Evolutionary conservation across 2,113 vertebrate genomes (phyloP).

Genomic region (Campylomormyrus numenius): DNA sequence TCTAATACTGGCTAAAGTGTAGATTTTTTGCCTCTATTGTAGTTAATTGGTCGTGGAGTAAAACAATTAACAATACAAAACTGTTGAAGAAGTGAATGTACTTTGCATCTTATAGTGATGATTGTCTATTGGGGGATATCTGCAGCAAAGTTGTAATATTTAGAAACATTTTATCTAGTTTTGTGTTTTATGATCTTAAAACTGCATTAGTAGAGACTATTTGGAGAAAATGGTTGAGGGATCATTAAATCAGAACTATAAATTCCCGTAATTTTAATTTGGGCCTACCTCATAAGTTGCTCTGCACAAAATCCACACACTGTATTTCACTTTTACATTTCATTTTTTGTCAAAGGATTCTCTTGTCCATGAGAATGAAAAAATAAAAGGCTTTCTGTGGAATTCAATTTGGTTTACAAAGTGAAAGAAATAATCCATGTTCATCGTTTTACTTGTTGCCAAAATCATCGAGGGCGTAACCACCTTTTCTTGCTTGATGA

Average conservation of each 20-base stretch:
- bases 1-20: background rate
- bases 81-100: too few species aligned
- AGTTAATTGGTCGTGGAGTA: too few species aligned
- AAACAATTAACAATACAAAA: too few species aligned
- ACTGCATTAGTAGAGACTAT: background rate
- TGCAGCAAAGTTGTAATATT: too few species aligned
- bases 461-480: background rate
- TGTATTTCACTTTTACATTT: too few species aligned
- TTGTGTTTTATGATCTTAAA: background rate
- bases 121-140: too few species aligned
- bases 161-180: background rate
- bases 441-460: background rate
- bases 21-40: too few species aligned
- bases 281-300: background rate
- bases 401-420: background rate
- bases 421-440: background rate
- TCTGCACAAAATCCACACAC: background rate
- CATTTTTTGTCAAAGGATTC: too few species aligned
- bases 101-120: too few species aligned
- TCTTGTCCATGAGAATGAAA: too few species aligned
- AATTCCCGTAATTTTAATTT: background rate
- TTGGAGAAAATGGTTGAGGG: background rate
- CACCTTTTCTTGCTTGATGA: background rate
- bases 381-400: background rate
- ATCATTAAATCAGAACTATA: background rate